Percentiles rank a stretch among this genome's conserved stretches.
Conservation (phyloP, 2,888 invertebrate genomes). For the Phytoseiulus persimilis region DNA sequence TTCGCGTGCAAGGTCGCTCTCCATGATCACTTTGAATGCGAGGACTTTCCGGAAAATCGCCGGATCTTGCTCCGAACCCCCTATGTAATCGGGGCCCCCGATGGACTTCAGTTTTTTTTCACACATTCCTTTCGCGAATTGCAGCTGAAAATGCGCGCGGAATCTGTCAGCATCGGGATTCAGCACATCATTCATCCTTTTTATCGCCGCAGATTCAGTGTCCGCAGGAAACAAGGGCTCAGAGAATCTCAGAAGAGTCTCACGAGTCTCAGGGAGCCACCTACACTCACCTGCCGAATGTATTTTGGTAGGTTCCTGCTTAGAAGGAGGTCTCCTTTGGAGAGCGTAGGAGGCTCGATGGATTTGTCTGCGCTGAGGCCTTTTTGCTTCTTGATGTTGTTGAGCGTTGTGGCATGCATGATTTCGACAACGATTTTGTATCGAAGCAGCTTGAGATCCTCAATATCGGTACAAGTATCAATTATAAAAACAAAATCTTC, state of each 20-base stretch:
- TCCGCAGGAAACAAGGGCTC: no score
- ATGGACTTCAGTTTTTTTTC: slow-evolving; percentile 65
- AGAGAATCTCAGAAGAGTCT: no score
- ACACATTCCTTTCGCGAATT: slow-evolving; percentile 70
- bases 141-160: slow-evolving; percentile 57
- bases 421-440: slow-evolving; percentile 82
- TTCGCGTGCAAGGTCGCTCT: slow-evolving; percentile 68
- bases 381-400: slow-evolving; percentile 76
- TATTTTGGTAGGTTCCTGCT: slow-evolving; percentile 74
- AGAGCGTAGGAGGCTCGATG: slow-evolving; percentile 56
- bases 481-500: slow-evolving; percentile 80
- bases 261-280: no score
- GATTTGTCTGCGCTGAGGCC: slow-evolving; percentile 58
- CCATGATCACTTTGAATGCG: slow-evolving; percentile 64
- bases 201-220: no score
- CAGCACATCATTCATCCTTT: no score
- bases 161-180: no score
- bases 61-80: slow-evolving; percentile 39
- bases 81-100: slow-evolving; percentile 63
- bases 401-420: slow-evolving; percentile 83
- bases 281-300: slow-evolving; percentile 57
- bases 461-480: slow-evolving; percentile 67
- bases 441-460: slow-evolving; percentile 71
- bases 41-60: slow-evolving; percentile 52
- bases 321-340: slow-evolving; percentile 66